Evolutionary conservation across 2,797 vertebrate species (phyloP).

Genomic region (Galaxias olidus): DNA sequence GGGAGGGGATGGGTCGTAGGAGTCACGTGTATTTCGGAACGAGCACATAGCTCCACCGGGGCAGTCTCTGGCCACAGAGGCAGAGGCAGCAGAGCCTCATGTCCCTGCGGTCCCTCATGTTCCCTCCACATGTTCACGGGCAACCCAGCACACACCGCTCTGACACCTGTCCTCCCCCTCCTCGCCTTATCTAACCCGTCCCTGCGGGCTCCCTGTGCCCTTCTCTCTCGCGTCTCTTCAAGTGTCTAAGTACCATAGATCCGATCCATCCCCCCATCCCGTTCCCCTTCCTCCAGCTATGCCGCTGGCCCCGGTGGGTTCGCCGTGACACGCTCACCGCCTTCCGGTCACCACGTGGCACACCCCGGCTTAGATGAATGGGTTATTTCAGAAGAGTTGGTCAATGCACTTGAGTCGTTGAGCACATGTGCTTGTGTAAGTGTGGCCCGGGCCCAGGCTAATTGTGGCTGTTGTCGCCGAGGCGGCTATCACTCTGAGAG

Average conservation of each 20-base stretch:
- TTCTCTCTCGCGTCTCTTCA: not conserved
- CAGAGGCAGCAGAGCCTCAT: conserved; percentile 30
- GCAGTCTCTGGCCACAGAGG: conserved; percentile 47
- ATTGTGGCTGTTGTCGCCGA: too few species aligned
- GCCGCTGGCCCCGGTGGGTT: too few species aligned
- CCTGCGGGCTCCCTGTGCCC: not conserved
- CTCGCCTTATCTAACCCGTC: conserved; percentile 32
- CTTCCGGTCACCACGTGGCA: too few species aligned
- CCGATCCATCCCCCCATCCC: not conserved
- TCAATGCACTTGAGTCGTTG: too few species aligned
- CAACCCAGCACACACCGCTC: conserved; percentile 25
- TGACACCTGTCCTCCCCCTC: conserved; percentile 54
- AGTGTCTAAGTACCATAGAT: conserved; percentile 4
- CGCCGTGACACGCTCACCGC: too few species aligned
- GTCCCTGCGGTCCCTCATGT: conserved; percentile 49
- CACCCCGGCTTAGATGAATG: too few species aligned
- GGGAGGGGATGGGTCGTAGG: not conserved
- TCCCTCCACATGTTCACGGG: conserved; percentile 46
- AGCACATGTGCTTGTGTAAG: too few species aligned
- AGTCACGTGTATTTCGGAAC: conserved; percentile 68
- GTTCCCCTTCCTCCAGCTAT: too few species aligned
- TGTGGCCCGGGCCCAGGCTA: too few species aligned
- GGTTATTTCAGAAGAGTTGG: too few species aligned
- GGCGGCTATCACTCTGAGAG: too few species aligned
- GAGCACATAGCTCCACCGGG: conserved; percentile 54